A percentile compares a stretch with the other conserved stretches of the same genome.
These are phyloP conservation scores for Monopterus albus DNA, from an alignment of 2,113 vertebrate species.

Conservation along the genomic window DNA sequence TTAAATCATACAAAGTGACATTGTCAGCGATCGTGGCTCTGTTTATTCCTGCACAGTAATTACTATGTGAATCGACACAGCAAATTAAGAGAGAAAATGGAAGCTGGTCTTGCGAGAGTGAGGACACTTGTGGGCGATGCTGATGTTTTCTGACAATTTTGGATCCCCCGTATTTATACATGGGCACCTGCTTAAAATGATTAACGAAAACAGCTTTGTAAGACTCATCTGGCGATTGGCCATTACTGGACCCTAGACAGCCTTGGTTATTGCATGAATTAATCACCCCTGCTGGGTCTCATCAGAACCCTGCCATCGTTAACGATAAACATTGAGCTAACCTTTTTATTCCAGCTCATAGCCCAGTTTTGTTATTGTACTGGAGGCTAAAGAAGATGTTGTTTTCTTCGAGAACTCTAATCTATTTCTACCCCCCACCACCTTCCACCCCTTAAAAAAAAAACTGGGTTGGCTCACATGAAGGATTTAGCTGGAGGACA, in stretches of 20 bases:
- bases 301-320: slow-evolving; percentile 60
- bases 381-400: slow-evolving; percentile 62
- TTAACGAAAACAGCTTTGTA: slow-evolving; percentile 54
- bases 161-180: background rate
- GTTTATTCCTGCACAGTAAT: slow-evolving; percentile 57
- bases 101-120: slow-evolving; percentile 3
- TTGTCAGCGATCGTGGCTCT: slow-evolving; percentile 47
- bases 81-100: slow-evolving; percentile 57
- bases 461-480: slow-evolving; percentile 64
- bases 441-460: slow-evolving; percentile 18
- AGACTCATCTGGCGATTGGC: slow-evolving; percentile 65
- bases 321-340: slow-evolving; percentile 68
- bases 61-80: slow-evolving; percentile 39
- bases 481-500: slow-evolving; percentile 73
- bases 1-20: slow-evolving; percentile 63
- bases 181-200: slow-evolving; percentile 66
- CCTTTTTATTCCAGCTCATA: slow-evolving; percentile 68
- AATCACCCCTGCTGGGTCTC: slow-evolving; percentile 69
- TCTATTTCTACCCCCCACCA: slow-evolving; percentile 56
- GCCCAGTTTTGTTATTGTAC: slow-evolving; percentile 64
- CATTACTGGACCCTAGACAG: slow-evolving; percentile 60
- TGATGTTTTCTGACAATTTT: slow-evolving; percentile 18
- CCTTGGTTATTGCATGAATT: slow-evolving; percentile 68
- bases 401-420: slow-evolving; percentile 69
- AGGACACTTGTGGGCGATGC: slow-evolving; percentile 46